These are phyloP conservation scores for Parelbella ahira DNA, from an alignment of 2,888 invertebrate genomes.

Conservation along the genomic window DNA sequence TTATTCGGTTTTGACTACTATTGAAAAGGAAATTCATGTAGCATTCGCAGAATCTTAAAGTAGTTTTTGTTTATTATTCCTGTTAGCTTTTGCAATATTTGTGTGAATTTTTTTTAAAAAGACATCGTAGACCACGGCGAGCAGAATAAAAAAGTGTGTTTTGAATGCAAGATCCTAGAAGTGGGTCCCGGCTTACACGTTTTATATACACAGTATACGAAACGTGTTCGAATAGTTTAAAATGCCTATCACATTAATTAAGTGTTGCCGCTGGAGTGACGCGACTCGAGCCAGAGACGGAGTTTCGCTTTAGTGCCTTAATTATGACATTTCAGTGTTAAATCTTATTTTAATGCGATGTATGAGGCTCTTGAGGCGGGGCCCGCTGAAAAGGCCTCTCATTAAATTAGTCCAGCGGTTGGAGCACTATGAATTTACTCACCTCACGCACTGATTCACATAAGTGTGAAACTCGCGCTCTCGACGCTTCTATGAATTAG, in stretches of 20 bases:
- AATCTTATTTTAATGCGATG: constrained; percentile 48
- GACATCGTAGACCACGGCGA: constrained; percentile 21
- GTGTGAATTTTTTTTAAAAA: constrained; percentile 23
- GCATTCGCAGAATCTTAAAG: constrained; percentile 11
- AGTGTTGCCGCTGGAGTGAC: constrained; percentile 35
- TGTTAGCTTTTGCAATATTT: constrained; percentile 24
- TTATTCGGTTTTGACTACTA: constrained; percentile 18
- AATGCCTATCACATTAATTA: constrained; percentile 39
- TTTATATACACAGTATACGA: constrained; percentile 22
- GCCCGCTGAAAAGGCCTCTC: constrained; percentile 61
- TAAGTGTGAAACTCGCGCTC: constrained; percentile 73
- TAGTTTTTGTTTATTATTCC: constrained; percentile 22
- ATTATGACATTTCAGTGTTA: constrained; percentile 51
- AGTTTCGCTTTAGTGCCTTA: constrained; percentile 42
- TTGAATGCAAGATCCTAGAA: constrained; percentile 20
- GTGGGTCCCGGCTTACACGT: constrained; percentile 14
- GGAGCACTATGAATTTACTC: constrained; percentile 66
- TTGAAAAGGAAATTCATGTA: constrained; percentile 15
- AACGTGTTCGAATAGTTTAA: constrained; percentile 27
- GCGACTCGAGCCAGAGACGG: constrained; percentile 32
- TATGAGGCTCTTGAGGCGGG: constrained; percentile 40
- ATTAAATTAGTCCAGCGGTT: constrained; percentile 77
- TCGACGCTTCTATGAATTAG: constrained; percentile 49
- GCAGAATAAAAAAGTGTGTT: constrained; percentile 24
- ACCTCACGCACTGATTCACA: constrained; percentile 63